Evolutionary conservation across 2,797 vertebrate genomes (phyloP), one percentile per base, ranked within the genome.

Genomic region (Toxotes lorentzi): DNA sequence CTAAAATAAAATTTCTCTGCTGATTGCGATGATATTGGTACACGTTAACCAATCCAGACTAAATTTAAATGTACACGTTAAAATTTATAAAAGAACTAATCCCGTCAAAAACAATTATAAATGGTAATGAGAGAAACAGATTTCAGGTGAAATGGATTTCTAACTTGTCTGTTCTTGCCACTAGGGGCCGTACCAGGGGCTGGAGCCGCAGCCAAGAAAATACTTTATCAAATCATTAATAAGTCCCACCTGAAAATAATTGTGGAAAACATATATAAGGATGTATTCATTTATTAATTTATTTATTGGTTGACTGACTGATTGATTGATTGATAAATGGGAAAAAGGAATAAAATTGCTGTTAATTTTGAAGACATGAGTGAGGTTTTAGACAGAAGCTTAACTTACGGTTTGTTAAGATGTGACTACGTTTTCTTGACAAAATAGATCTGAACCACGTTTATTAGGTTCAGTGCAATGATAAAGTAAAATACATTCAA

Each of bases 141-240:
- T 60, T 70, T 50, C 61, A 78, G 71, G 62, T 65, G 64, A 62
- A 64, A 63, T 27, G 41, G 19, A 41, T 69, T 73, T 70, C 4
- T 74, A 73, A 78, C 51, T 24, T 62, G 60, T 64, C 48, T 45
- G 53, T 67, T 88, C 60, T 88, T 82, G 89, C 95, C 95, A 89
- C 95, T 93, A 95, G 95, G 88, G 92, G 95, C 92, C 95, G 94
- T 90, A 60, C 70, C 83, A 84, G 81, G 78, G 84, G 83, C 83
- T 88, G 69, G 27, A 79, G 78, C 88, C 59, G 38, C 16, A 53
- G 57, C 65, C 34, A 32, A 35, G 51, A 50, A 67, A 57, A 76
- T 2, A 50, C 68, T 68, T 73, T 4, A 65, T 75, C 32, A 45
- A 78, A 81, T 67, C 56, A 74, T 32, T 13, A 65, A 73, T 11